phyloP scores from a whole-genome alignment of 1,140 invertebrate genomes.

The Saxidomus purpurata region DNA sequence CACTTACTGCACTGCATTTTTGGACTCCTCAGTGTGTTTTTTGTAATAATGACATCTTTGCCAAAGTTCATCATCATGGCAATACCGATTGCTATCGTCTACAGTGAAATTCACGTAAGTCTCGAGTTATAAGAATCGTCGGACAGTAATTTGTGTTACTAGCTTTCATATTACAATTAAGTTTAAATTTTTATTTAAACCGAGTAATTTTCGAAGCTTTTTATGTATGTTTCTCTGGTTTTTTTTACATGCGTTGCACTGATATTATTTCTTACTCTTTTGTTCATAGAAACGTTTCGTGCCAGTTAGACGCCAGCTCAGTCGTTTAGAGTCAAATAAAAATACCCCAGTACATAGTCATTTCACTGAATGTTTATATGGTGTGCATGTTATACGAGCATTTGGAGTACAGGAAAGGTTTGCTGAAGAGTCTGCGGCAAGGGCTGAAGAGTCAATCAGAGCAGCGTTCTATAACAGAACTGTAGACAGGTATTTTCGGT shows the following conservation, averaged over 20 bases:
- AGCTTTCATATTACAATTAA: too few species aligned
- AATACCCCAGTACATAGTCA: slow-evolving; percentile 15
- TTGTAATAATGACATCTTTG: background rate
- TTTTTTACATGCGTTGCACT: too few species aligned
- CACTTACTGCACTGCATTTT: background rate
- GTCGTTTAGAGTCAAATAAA: slow-evolving; percentile 20
- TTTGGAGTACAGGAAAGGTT: slow-evolving; percentile 5
- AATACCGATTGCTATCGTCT: background rate
- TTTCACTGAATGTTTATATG: slow-evolving; percentile 31
- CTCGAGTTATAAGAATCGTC: too few species aligned
- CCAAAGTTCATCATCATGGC: slow-evolving; percentile 37
- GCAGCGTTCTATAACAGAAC: background rate
- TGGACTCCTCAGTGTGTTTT: background rate
- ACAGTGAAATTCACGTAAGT: slow-evolving; percentile 18
- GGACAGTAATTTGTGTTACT: too few species aligned
- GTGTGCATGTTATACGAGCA: slow-evolving; percentile 13
- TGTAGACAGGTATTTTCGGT: slow-evolving; percentile 26
- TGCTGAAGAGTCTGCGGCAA: background rate
- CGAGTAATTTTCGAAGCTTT: too few species aligned
- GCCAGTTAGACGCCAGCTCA: slow-evolving; percentile 7
- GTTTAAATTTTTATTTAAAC: too few species aligned
- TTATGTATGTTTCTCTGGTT: too few species aligned
- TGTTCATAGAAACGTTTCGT: slow-evolving; percentile 43
- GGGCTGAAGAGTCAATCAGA: background rate
- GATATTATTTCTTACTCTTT: too few species aligned